Conservation (phyloP, 2,888 invertebrate species). For the Drymonia ruficornis region DNA sequence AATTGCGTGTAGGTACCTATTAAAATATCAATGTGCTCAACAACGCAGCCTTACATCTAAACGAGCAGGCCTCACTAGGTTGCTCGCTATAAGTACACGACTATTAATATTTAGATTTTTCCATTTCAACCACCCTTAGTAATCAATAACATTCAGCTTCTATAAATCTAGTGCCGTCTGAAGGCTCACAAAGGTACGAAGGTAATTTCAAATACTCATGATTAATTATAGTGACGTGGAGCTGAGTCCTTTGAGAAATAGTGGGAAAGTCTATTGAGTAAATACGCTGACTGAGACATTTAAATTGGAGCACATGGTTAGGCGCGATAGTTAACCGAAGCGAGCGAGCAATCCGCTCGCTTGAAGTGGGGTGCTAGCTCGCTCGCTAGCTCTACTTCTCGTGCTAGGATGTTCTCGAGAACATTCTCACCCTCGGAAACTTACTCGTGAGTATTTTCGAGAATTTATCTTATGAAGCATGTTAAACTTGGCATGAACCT, state of each 20-base stretch:
- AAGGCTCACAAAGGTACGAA: background rate
- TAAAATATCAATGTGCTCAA: slow-evolving; percentile 47
- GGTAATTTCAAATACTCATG: background rate
- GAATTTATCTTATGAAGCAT: too few species aligned
- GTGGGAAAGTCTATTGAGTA: background rate
- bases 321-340: too few species aligned
- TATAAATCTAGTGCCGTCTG: background rate
- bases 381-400: too few species aligned
- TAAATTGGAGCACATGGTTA: background rate
- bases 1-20: slow-evolving; percentile 13
- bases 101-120: background rate
- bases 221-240: background rate
- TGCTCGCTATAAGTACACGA: too few species aligned
- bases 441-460: too few species aligned
- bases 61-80: too few species aligned
- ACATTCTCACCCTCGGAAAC: too few species aligned
- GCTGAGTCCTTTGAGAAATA: background rate
- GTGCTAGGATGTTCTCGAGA: too few species aligned
- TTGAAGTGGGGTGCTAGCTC: too few species aligned
- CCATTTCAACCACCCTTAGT: background rate
- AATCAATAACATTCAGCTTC: background rate
- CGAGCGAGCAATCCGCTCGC: background rate
- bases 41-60: slow-evolving; percentile 28
- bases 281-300: background rate
- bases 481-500: too few species aligned